A percentile compares a stretch with the other conserved stretches of the same genome.
phyloP scores from a whole-genome alignment of 2,113 vertebrate species.

The Phasianus colchicus region DNA sequence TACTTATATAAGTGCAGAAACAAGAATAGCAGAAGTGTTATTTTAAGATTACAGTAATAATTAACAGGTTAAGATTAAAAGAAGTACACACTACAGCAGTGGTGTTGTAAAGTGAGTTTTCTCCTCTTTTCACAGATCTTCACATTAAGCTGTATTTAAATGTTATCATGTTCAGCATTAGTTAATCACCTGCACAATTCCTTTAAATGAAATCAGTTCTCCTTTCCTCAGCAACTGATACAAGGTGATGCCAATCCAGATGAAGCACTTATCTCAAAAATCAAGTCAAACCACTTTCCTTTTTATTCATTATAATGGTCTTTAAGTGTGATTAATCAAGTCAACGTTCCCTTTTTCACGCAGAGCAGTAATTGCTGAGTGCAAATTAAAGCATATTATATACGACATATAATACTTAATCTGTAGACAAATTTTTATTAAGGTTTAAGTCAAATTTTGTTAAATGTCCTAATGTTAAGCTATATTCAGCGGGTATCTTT shows the following conservation, averaged over 20 bases:
- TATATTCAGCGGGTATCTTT: too few relatives aligned
- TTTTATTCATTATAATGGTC: conserved; percentile 53
- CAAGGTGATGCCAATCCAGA: conserved; percentile 65
- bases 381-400: conserved; percentile 76
- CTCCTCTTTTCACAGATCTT: conserved; percentile 41
- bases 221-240: conserved; percentile 45
- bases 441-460: conserved; percentile 56
- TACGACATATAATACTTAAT: conserved; percentile 58
- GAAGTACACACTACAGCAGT: background rate
- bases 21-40: background rate
- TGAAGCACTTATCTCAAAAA: conserved; percentile 74
- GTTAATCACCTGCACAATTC: conserved; percentile 73
- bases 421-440: conserved; percentile 64
- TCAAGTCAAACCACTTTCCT: conserved; percentile 69
- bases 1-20: background rate
- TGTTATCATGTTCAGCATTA: conserved; percentile 30
- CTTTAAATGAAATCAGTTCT: conserved; percentile 64
- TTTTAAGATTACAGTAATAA: conserved; percentile 7
- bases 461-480: background rate
- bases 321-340: conserved; percentile 81
- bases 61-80: background rate
- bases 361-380: conserved; percentile 74
- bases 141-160: conserved; percentile 63
- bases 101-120: background rate
- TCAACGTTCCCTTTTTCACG: conserved; percentile 67